A percentile compares a stretch with the other conserved stretches of the same genome.
Conservation (phyloP, 2,113 vertebrate genomes). For the Melierax canorus region DNA sequence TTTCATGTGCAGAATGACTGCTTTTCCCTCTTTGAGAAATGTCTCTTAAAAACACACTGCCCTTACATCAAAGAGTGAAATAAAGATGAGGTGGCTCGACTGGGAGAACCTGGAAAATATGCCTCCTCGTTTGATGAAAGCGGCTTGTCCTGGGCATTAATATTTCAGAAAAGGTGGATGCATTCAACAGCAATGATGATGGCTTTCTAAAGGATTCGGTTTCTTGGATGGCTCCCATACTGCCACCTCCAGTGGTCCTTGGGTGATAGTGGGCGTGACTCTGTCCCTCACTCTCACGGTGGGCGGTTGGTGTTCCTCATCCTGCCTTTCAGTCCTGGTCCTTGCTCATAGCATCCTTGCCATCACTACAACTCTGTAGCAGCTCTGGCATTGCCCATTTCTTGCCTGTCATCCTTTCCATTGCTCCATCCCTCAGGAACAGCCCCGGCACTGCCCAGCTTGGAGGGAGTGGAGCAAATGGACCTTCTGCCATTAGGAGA, state of each 20-base stretch:
- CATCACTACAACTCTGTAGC: background rate
- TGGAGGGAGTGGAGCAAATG: background rate
- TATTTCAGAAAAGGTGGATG: background rate
- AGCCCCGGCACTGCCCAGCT: background rate
- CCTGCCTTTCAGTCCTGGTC: background rate
- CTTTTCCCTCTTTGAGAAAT: background rate
- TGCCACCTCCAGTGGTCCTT: background rate
- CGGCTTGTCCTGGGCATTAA: background rate
- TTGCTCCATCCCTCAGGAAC: background rate
- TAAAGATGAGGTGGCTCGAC: slow-evolving; percentile 1
- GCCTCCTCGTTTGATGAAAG: background rate
- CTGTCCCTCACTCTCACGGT: background rate
- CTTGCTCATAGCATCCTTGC: background rate
- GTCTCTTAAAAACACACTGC: background rate
- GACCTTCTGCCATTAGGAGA: background rate
- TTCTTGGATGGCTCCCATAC: background rate
- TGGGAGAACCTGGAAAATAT: background rate
- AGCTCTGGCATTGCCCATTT: background rate
- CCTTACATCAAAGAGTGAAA: slow-evolving; percentile 35
- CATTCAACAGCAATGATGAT: background rate
- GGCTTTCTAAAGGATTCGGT: background rate
- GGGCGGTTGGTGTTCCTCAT: background rate
- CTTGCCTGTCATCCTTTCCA: background rate
- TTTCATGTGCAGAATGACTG: slow-evolving; percentile 27
- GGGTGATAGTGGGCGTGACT: background rate